Conservation (phyloP, 1,140 invertebrate species). For the Tetramorium simillimum region DNA sequence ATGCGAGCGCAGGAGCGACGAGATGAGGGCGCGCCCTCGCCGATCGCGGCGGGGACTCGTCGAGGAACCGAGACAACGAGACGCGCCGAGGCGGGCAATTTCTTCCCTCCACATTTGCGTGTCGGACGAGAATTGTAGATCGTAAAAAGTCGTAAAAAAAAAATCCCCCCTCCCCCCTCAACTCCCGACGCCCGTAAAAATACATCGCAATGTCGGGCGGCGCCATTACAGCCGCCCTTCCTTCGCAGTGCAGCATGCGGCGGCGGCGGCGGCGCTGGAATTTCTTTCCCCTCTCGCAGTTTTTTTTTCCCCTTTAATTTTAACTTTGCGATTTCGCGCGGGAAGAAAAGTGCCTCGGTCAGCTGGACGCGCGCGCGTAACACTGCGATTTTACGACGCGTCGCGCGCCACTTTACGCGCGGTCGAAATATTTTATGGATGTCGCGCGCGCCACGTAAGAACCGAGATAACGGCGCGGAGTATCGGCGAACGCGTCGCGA, state of each 20-base stretch:
- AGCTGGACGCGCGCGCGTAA: not conserved
- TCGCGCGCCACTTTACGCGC: not conserved
- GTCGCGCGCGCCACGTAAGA: not conserved
- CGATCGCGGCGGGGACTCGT: not conserved
- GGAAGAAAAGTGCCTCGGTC: not conserved
- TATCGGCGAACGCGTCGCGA: not conserved
- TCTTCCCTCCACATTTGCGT: conserved; percentile 40
- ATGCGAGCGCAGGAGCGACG: not conserved
- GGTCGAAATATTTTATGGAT: conserved; percentile 6
- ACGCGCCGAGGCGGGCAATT: conserved; percentile 42
- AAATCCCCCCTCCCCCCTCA: not conserved
- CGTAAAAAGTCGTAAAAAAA: conserved; percentile 25
- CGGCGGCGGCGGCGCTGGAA: conserved; percentile 33
- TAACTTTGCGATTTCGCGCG: not conserved
- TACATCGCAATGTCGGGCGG: not conserved
- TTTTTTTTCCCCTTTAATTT: not conserved
- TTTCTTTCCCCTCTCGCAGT: not conserved
- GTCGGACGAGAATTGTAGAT: conserved; percentile 47
- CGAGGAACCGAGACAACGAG: not conserved
- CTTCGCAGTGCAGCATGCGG: conserved; percentile 15
- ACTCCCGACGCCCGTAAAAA: not conserved
- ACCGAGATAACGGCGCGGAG: not conserved
- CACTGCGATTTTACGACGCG: not conserved
- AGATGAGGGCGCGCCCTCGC: not conserved
- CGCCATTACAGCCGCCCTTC: not conserved